Percentiles rank a stretch among this genome's conserved stretches.
phyloP scores from a whole-genome alignment of 2,888 invertebrate genomes.

The Meganola albula region DNA sequence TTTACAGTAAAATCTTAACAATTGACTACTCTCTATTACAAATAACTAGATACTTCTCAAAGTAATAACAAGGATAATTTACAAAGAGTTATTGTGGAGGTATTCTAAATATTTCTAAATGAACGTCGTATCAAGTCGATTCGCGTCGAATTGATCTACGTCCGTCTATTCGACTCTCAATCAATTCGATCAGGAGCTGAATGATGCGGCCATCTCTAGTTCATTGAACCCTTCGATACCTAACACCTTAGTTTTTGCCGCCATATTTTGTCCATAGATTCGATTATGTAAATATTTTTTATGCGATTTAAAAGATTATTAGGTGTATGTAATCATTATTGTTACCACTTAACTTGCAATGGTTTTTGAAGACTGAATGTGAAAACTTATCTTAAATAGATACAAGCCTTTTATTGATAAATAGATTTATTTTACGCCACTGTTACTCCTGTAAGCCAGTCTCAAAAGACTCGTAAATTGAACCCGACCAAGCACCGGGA shows the following conservation, averaged over 20 bases:
- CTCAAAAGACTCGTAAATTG: no score
- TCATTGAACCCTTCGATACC: slow-evolving; percentile 32
- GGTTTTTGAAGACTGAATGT: no score
- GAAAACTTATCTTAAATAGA: no score
- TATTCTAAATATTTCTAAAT: slow-evolving; percentile 34
- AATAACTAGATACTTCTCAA: no score
- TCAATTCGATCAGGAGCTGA: slow-evolving; percentile 55
- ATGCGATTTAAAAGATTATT: slow-evolving; percentile 15
- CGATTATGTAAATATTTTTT: slow-evolving; percentile 24
- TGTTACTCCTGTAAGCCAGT: no score
- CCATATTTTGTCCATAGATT: slow-evolving; percentile 17
- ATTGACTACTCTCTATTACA: no score
- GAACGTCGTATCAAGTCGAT: slow-evolving; percentile 33
- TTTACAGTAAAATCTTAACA: no score
- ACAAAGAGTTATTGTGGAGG: slow-evolving; percentile 22
- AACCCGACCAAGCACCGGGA: no score
- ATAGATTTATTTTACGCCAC: no score
- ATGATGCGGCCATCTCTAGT: slow-evolving; percentile 27
- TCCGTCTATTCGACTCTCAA: slow-evolving; percentile 59
- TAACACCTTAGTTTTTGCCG: slow-evolving; percentile 24
- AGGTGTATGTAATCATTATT: slow-evolving; percentile 15
- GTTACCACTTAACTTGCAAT: slow-evolving; percentile 11
- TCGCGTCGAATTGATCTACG: slow-evolving; percentile 44
- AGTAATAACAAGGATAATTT: slow-evolving; percentile 15
- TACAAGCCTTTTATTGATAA: no score